These are phyloP conservation scores for Copidosoma floridanum DNA, from an alignment of 1,140 invertebrate species.

Conservation along the genomic window DNA sequence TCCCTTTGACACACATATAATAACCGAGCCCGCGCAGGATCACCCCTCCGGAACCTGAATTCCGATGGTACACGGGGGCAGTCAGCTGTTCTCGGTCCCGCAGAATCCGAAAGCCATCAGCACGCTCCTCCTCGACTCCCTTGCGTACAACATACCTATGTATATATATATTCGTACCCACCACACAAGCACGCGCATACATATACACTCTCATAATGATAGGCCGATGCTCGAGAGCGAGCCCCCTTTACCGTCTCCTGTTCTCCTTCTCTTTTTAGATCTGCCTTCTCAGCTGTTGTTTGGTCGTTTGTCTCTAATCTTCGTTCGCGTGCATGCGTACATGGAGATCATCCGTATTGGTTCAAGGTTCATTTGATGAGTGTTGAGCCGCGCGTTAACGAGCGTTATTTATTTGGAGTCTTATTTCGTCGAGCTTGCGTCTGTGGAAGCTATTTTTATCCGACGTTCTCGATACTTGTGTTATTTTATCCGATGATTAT, in stretches of 20 bases:
- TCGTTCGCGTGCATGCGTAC: too few relatives aligned
- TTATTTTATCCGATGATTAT: too few relatives aligned
- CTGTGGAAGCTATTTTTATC: too few relatives aligned
- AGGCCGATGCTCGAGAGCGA: slow-evolving; percentile 15
- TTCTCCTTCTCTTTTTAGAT: slow-evolving; percentile 4
- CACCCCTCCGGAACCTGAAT: slow-evolving; percentile 53
- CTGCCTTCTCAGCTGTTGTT: slow-evolving; percentile 15
- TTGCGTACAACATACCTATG: slow-evolving; percentile 15
- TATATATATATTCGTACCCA: slow-evolving; percentile 28
- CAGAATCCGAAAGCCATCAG: slow-evolving; percentile 4
- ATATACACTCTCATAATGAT: slow-evolving; percentile 32
- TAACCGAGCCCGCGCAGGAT: slow-evolving; percentile 15
- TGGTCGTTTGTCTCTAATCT: too few relatives aligned
- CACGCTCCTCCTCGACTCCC: neutral
- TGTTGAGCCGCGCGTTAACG: too few relatives aligned
- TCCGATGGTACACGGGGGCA: slow-evolving; percentile 43
- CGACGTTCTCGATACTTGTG: too few relatives aligned
- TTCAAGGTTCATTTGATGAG: too few relatives aligned
- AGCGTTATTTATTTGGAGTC: too few relatives aligned
- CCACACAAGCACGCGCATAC: slow-evolving; percentile 13
- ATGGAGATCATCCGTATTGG: too few relatives aligned
- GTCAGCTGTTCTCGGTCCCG: slow-evolving; percentile 53
- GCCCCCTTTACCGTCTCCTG: neutral
- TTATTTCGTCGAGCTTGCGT: too few relatives aligned
- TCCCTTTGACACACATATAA: slow-evolving; percentile 16